Percentiles rank a stretch among this genome's conserved stretches.
phyloP scores from a whole-genome alignment of 2,888 invertebrate genomes.

The Mesoligia furuncula region DNA sequence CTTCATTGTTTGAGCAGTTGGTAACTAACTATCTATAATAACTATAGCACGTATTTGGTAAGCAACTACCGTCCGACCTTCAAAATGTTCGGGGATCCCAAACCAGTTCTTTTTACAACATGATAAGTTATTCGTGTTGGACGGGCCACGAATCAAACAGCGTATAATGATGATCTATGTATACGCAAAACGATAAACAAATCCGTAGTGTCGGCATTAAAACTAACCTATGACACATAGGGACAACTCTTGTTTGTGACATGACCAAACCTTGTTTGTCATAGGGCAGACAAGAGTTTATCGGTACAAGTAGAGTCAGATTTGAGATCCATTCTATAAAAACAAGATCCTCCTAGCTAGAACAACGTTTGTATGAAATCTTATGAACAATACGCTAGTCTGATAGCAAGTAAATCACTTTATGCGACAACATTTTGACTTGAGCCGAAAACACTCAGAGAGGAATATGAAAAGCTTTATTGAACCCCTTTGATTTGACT shows the following conservation, averaged over 20 bases:
- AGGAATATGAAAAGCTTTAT: conserved; percentile 72
- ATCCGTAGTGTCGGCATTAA: background rate
- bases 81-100: conserved; percentile 24
- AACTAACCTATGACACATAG: background rate
- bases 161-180: conserved; percentile 14
- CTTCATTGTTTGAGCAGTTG: conserved; percentile 7
- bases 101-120: conserved; percentile 51
- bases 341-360: conserved; percentile 54
- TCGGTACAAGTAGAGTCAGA: conserved; percentile 36
- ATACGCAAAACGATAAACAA: background rate
- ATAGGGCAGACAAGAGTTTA: conserved; percentile 3
- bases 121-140: conserved; percentile 23
- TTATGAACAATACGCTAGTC: conserved; percentile 63
- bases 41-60: conserved; percentile 10
- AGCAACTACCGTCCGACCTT: conserved; percentile 42
- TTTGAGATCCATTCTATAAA: conserved; percentile 53
- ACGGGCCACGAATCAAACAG: conserved; percentile 8
- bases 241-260: too few relatives aligned
- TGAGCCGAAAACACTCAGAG: conserved; percentile 64
- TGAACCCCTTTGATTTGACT: conserved; percentile 73
- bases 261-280: background rate
- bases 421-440: conserved; percentile 58
- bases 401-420: conserved; percentile 54
- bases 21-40: conserved; percentile 4
- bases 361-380: conserved; percentile 62